Evolutionary conservation across 2,888 invertebrate species (phyloP).

Genomic region (Chromoteleia sp.): DNA sequence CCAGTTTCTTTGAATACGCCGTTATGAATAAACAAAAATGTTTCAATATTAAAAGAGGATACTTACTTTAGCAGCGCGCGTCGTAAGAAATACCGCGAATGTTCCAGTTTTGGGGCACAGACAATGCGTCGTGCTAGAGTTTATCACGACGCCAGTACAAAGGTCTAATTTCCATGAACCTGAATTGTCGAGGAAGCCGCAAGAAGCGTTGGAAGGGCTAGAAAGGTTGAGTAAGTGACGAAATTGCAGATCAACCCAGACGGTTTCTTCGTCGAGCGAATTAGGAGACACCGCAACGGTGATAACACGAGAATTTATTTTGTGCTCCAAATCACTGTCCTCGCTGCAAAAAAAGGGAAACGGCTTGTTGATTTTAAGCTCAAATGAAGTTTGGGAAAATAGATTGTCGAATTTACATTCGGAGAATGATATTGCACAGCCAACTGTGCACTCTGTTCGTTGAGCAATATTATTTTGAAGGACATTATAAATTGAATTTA

Average conservation of each 20-base stretch:
- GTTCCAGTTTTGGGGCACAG: conserved; percentile 88
- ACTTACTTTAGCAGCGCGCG: conserved; percentile 80
- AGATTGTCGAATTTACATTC: conserved; percentile 54
- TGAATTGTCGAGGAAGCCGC: conserved; percentile 85
- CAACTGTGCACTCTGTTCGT: conserved; percentile 20
- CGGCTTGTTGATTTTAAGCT: conserved; percentile 48
- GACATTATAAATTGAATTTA: conserved; percentile 37
- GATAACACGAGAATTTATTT: conserved; percentile 87
- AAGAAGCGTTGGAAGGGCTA: conserved; percentile 85
- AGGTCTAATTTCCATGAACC: conserved; percentile 88
- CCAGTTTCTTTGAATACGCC: conserved; percentile 20
- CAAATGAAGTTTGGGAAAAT: conserved; percentile 52
- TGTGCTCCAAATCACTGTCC: conserved; percentile 89
- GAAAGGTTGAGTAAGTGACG: conserved; percentile 85
- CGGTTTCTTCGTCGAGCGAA: conserved; percentile 77
- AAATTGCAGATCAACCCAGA: conserved; percentile 85
- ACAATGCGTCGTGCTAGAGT: conserved; percentile 84
- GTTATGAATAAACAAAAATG: conserved; percentile 39
- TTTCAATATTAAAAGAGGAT: conserved; percentile 41
- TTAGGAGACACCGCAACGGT: conserved; percentile 81
- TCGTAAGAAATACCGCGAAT: conserved; percentile 88
- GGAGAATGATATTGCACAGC: conserved; percentile 46
- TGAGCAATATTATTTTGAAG: conserved; percentile 36
- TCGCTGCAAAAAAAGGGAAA: conserved; percentile 84
- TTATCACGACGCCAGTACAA: conserved; percentile 85